phyloP scores from a whole-genome alignment of 2,888 invertebrate genomes.

The Synergus gifuensis region DNA sequence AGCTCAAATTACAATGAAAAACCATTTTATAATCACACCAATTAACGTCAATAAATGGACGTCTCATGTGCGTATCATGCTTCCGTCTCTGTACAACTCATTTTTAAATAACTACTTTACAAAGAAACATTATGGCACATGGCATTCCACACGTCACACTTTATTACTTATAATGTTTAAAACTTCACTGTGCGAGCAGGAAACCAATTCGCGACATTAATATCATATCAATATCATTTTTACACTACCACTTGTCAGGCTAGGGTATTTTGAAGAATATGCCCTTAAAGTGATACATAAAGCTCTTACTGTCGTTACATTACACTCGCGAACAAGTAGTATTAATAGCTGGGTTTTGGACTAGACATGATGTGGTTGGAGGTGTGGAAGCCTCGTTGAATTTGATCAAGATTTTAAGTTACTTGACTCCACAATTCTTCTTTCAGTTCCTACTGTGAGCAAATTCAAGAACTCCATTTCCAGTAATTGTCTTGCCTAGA shows the following conservation, averaged over 20 bases:
- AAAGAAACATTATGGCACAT: slow-evolving; percentile 51
- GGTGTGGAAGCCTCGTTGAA: slow-evolving; percentile 71
- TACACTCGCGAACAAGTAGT: slow-evolving; percentile 73
- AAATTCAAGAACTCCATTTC: slow-evolving; percentile 95
- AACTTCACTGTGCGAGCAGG: slow-evolving; percentile 29
- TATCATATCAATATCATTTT: slow-evolving; percentile 40
- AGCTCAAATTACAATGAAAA: background rate
- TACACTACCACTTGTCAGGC: slow-evolving; percentile 59
- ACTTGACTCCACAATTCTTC: slow-evolving; percentile 81
- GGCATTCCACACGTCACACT: slow-evolving; percentile 46
- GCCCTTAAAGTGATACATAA: slow-evolving; percentile 72
- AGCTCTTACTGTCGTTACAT: slow-evolving; percentile 74
- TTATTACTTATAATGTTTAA: slow-evolving; percentile 31
- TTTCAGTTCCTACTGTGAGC: slow-evolving; percentile 90
- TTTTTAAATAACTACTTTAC: slow-evolving; percentile 53
- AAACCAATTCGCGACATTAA: slow-evolving; percentile 32
- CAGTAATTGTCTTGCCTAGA: slow-evolving; percentile 92
- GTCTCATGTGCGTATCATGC: slow-evolving; percentile 36
- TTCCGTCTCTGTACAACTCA: slow-evolving; percentile 26
- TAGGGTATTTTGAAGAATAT: slow-evolving; percentile 58
- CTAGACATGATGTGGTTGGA: slow-evolving; percentile 77
- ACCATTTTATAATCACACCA: background rate
- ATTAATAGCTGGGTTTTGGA: slow-evolving; percentile 73
- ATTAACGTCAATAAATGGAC: slow-evolving; percentile 21
- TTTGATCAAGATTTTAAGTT: slow-evolving; percentile 79